phyloP scores from a whole-genome alignment of 2,797 vertebrate genomes.

The Crossoptilon crossoptilon region DNA sequence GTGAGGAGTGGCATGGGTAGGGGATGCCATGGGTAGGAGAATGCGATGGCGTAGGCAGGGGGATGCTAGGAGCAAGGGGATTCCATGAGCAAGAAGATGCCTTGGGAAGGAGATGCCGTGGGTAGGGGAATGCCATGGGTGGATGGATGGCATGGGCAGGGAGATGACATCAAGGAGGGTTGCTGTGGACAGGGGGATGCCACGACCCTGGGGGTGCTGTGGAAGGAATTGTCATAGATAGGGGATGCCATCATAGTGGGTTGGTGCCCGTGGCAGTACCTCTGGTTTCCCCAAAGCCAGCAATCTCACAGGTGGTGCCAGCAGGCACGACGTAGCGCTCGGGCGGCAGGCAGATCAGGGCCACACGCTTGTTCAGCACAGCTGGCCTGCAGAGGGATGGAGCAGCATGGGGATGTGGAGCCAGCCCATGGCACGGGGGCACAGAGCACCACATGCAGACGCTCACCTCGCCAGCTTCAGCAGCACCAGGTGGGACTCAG shows the following conservation, averaged over 20 bases:
- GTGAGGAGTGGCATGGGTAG: neutral
- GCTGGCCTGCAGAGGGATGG: conserved; percentile 77
- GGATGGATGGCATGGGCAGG: neutral
- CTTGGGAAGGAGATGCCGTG: neutral
- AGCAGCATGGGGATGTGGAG: rapidly evolving
- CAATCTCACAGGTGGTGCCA: conserved; percentile 89
- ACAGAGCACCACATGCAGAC: rapidly evolving
- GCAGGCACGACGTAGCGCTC: conserved; percentile 90
- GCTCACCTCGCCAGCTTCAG: conserved; percentile 89
- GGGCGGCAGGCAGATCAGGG: conserved; percentile 94
- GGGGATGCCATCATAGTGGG: neutral
- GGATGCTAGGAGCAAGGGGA: neutral
- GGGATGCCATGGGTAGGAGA: neutral
- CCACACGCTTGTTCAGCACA: conserved; percentile 87
- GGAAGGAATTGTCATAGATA: neutral
- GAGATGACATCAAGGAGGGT: too few relatives aligned
- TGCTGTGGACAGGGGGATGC: too few relatives aligned
- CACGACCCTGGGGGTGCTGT: too few relatives aligned
- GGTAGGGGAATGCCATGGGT: neutral
- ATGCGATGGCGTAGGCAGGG: neutral
- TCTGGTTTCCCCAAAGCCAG: conserved; percentile 94
- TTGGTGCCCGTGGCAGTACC: conserved; percentile 66
- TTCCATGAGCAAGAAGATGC: neutral
- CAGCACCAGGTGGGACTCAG: conserved; percentile 92
- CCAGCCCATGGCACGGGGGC: neutral